phyloP scores from a whole-genome alignment of 2,113 vertebrate species.

The Corydoras maculifer region DNA sequence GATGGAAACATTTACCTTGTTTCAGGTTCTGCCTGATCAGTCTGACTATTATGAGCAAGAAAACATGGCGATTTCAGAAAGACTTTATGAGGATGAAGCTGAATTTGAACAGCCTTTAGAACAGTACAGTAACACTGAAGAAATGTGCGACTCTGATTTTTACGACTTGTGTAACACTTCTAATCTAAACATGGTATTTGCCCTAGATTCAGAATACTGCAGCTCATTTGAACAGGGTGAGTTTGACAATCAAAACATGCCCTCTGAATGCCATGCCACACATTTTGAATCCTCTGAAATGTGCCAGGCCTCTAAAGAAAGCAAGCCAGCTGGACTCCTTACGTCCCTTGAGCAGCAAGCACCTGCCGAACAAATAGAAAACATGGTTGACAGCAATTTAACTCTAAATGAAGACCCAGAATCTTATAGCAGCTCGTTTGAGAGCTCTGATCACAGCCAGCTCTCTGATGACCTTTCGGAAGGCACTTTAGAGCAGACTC shows the following conservation, averaged over 20 bases:
- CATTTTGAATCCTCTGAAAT: conserved; percentile 31
- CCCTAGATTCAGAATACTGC: no score
- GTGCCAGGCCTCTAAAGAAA: conserved; percentile 38
- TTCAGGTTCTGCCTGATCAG: conserved; percentile 34
- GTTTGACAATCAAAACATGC: conserved; percentile 27
- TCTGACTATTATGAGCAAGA: conserved; percentile 44
- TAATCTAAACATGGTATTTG: no score
- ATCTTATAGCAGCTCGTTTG: conserved; percentile 30
- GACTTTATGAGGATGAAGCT: no score
- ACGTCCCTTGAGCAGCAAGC: conserved; percentile 31
- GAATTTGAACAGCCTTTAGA: no score
- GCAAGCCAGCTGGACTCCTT: conserved; percentile 31
- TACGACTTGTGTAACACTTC: no score
- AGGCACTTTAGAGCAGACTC: neutral
- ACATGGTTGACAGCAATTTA: conserved; percentile 12
- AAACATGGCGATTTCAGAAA: conserved; percentile 37
- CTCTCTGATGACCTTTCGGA: conserved; percentile 15
- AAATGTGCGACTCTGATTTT: no score
- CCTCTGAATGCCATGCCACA: conserved; percentile 31
- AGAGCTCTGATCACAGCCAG: conserved; percentile 37
- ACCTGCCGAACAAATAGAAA: conserved; percentile 28
- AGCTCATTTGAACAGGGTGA: no score
- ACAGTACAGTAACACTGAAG: no score
- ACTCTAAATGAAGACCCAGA: conserved; percentile 21
- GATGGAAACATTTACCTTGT: conserved; percentile 3